phyloP scores from a whole-genome alignment of 2,113 vertebrate species.

The Phrynosoma platyrhinos region DNA sequence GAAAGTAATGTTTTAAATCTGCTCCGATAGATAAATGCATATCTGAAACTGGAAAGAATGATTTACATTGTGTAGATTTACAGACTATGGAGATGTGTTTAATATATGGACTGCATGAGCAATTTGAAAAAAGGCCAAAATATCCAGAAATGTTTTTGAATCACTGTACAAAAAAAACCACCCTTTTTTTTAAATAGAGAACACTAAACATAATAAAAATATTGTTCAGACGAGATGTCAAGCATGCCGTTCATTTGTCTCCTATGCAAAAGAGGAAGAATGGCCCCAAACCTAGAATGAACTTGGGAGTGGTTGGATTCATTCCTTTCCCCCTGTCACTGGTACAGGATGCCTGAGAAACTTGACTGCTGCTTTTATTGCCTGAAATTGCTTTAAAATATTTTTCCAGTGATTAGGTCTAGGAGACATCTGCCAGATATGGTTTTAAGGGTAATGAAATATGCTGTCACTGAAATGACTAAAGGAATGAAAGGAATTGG shows the following conservation, averaged over 20 bases:
- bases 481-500: background rate
- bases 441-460: constrained; percentile 15
- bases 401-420: background rate
- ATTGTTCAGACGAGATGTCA: constrained; percentile 69
- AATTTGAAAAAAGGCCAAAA: constrained; percentile 75
- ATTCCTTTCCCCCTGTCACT: background rate
- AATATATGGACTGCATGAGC: constrained; percentile 78
- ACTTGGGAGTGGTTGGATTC: background rate
- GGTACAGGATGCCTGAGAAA: background rate
- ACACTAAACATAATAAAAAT: constrained; percentile 85
- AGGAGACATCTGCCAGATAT: constrained; percentile 11
- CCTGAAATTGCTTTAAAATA: constrained; percentile 1
- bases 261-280: background rate
- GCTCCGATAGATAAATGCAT: constrained; percentile 58
- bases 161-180: constrained; percentile 74
- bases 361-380: background rate
- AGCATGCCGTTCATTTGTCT: background rate
- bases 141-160: constrained; percentile 75
- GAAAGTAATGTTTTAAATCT: constrained; percentile 67
- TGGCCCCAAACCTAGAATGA: background rate
- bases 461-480: background rate
- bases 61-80: constrained; percentile 62
- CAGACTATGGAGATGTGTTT: constrained; percentile 61
- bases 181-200: constrained; percentile 82
- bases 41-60: constrained; percentile 55